phyloP scores from a whole-genome alignment of 23 tunicate genomes.

The Trididemnum miniatum region DNA sequence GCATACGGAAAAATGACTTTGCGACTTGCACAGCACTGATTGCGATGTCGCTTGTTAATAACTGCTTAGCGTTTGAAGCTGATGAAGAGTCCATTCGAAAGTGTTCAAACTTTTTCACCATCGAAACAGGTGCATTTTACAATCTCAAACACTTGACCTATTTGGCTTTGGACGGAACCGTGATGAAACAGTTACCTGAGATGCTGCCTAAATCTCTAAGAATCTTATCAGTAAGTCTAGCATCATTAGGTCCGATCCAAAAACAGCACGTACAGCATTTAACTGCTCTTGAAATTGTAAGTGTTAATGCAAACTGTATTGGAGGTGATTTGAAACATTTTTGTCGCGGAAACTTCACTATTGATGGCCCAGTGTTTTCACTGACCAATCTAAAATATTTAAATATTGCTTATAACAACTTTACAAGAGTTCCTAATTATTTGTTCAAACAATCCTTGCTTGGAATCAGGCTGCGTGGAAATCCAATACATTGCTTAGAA shows the following conservation, averaged over 20 bases:
- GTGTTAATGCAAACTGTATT: neutral
- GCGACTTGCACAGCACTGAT: neutral
- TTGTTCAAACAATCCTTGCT: conserved; percentile 8
- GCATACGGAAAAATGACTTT: neutral
- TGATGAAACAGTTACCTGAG: conserved; percentile 1
- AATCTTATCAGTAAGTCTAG: neutral
- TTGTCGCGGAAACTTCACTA: neutral
- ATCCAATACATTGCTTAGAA: neutral
- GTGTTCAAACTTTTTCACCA: neutral
- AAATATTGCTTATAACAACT: conserved; percentile 11
- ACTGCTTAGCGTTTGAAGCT: neutral
- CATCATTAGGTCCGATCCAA: neutral
- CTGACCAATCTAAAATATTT: neutral
- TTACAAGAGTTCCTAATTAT: neutral
- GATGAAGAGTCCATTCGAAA: neutral
- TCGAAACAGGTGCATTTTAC: neutral
- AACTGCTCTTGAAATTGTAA: neutral
- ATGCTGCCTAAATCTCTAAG: neutral
- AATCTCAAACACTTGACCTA: neutral
- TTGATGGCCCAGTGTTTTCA: neutral
- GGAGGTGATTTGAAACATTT: neutral
- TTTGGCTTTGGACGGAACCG: conserved; percentile 2
- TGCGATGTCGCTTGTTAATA: neutral
- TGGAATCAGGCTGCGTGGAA: conserved; percentile 6
- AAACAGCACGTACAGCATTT: neutral